A percentile compares a stretch with the other conserved stretches of the same genome.
phyloP scores from a whole-genome alignment of 2,888 invertebrate species.

The Gibbula magus region DNA sequence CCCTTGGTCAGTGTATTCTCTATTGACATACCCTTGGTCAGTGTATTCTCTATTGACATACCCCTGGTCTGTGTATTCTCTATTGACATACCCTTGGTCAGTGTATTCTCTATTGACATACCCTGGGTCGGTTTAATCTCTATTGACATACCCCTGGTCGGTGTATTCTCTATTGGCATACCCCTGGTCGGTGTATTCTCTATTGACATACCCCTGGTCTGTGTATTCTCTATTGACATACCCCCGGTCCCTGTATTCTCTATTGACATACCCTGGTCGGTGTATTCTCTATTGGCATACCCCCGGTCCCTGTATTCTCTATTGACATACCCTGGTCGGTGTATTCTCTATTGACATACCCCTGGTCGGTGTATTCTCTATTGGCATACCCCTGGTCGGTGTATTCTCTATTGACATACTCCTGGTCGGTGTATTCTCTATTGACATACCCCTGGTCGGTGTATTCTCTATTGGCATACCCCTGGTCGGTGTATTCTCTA shows the following conservation, averaged over 20 bases:
- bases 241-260: conserved; percentile 93
- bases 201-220: conserved; percentile 91
- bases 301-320: conserved; percentile 95
- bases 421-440: conserved; percentile 97
- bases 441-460: conserved; percentile 87
- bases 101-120: conserved; percentile 93
- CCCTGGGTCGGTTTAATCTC: conserved; percentile 93
- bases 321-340: conserved; percentile 89
- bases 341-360: conserved; percentile 90
- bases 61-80: conserved; percentile 93
- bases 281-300: conserved; percentile 93
- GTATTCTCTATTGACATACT: conserved; percentile 90
- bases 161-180: conserved; percentile 93
- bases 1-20: conserved; percentile 93
- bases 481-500: conserved; percentile 97
- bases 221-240: conserved; percentile 93
- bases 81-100: conserved; percentile 91
- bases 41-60: conserved; percentile 93
- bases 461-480: conserved; percentile 90
- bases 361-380: conserved; percentile 97
- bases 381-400: conserved; percentile 87
- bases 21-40: conserved; percentile 91
- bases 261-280: conserved; percentile 90
- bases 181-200: conserved; percentile 93
- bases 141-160: conserved; percentile 91